Percentiles rank a stretch among this genome's conserved stretches.
These are phyloP conservation scores for Pogonus chalceus DNA, from an alignment of 1,140 invertebrate species.

Conservation along the genomic window DNA sequence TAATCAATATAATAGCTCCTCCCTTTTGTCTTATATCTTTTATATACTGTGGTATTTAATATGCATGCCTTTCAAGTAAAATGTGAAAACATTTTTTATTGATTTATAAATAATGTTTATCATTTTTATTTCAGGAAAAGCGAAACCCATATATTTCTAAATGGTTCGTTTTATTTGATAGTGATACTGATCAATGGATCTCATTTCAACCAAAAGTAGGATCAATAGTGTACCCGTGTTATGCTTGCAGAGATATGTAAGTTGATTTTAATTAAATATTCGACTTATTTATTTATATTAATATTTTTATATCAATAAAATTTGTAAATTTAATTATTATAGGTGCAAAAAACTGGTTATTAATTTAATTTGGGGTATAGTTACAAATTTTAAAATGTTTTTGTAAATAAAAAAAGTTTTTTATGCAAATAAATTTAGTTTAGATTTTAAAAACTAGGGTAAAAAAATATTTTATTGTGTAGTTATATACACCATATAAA, in stretches of 20 bases:
- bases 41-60: background rate
- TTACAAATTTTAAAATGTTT: too few species aligned
- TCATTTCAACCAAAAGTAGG: constrained; percentile 25
- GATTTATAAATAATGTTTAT: background rate
- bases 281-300: too few species aligned
- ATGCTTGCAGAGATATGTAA: constrained; percentile 28
- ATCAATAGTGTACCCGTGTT: constrained; percentile 27
- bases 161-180: constrained; percentile 27
- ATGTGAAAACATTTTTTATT: background rate
- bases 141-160: constrained; percentile 16
- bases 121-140: background rate
- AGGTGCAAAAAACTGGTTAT: background rate
- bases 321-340: background rate
- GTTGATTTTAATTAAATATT: constrained; percentile 8
- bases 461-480: too few species aligned
- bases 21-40: background rate
- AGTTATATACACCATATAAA: too few species aligned
- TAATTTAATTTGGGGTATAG: too few species aligned
- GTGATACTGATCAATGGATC: constrained; percentile 23
- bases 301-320: background rate
- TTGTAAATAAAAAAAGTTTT: background rate
- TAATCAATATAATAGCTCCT: too few species aligned
- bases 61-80: background rate
- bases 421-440: background rate
- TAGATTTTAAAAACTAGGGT: too few species aligned